These are phyloP conservation scores for Myotis lucifugus DNA, from an alignment of 2,113 vertebrate species.

Conservation along the genomic window DNA sequence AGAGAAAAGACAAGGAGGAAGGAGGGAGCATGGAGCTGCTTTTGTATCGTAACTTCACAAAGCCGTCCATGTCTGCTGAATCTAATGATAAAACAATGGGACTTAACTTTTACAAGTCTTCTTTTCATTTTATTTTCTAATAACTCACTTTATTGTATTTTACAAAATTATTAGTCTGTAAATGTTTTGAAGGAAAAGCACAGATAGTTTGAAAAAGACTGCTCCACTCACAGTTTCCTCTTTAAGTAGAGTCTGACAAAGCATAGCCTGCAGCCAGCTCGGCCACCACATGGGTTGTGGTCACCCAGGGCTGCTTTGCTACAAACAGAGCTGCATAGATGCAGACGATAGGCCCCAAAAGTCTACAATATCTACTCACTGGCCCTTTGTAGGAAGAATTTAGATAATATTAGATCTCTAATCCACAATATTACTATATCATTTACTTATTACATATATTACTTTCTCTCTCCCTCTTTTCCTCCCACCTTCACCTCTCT, in stretches of 20 bases:
- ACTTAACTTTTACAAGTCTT: not conserved
- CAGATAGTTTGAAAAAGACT: not conserved
- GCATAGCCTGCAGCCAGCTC: too few relatives aligned
- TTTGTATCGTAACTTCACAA: not conserved
- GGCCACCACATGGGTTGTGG: not conserved
- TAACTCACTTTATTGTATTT: not conserved
- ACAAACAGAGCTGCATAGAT: not conserved
- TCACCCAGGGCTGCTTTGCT: not conserved
- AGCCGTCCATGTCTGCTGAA: too few relatives aligned
- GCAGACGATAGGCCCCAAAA: rapidly evolving
- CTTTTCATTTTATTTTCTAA: not conserved
- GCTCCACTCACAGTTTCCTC: not conserved
- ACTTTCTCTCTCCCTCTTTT: not conserved
- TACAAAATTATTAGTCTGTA: not conserved
- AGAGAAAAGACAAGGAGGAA: not conserved
- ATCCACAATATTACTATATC: not conserved
- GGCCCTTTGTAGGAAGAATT: not conserved
- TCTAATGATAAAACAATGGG: not conserved
- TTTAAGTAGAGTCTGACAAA: not conserved
- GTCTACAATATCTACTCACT: not conserved
- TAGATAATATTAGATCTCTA: not conserved
- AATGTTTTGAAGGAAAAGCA: not conserved
- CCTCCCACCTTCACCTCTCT: too few relatives aligned
- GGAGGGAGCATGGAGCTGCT: not conserved
- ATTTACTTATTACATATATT: not conserved